phyloP scores from a whole-genome alignment of 2,113 vertebrate genomes.

The Suncus etruscus region DNA sequence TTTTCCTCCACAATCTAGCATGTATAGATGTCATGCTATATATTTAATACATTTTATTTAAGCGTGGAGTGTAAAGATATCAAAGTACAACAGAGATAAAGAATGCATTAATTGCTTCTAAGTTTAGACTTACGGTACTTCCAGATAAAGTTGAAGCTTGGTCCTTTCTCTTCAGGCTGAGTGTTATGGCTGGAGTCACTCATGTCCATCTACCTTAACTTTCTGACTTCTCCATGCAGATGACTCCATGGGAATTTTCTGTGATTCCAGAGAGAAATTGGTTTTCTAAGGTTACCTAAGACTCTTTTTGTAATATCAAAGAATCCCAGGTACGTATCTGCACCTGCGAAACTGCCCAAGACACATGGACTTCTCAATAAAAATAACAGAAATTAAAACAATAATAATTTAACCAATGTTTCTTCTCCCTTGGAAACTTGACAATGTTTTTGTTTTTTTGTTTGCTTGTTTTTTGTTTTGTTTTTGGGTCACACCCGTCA shows the following conservation, averaged over 20 bases:
- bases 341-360: not conserved
- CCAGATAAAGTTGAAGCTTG: not conserved
- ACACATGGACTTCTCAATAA: not conserved
- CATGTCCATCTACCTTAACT: not conserved
- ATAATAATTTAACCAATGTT: not conserved
- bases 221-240: not conserved
- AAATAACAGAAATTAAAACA: not conserved
- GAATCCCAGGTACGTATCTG: not conserved
- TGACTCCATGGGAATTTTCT: not conserved
- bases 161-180: too few relatives aligned
- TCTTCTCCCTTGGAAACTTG: too few relatives aligned
- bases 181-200: accelerated
- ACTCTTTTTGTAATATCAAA: not conserved
- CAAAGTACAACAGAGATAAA: not conserved
- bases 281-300: not conserved
- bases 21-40: not conserved
- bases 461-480: too few relatives aligned
- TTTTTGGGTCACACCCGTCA: too few relatives aligned
- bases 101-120: not conserved
- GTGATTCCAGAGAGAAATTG: not conserved
- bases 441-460: too few relatives aligned
- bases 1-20: too few relatives aligned
- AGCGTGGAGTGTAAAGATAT: not conserved
- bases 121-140: not conserved
- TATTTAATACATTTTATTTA: constrained; percentile 1